Evolutionary conservation across 92 coral and sea anemone genomes (phyloP).

Genomic region (Micromussa lordhowensis): DNA sequence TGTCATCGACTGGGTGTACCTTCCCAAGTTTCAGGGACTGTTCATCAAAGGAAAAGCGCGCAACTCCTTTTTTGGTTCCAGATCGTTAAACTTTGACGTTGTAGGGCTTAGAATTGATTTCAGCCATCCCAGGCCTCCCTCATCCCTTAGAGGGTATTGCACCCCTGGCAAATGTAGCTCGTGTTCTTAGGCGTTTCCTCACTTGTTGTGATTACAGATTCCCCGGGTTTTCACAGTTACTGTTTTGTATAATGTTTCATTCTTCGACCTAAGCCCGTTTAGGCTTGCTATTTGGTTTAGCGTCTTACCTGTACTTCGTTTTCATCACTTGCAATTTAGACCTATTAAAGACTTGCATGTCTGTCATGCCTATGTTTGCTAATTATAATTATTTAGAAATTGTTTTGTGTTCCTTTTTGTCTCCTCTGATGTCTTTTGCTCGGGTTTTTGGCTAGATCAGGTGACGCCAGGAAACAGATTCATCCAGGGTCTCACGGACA

Average conservation of each 20-base stretch:
- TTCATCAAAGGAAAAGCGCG: too few relatives aligned
- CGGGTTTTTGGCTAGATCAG: slow-evolving; percentile 35
- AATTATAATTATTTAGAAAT: too few relatives aligned
- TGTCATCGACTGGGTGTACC: too few relatives aligned
- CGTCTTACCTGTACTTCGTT: slow-evolving; percentile 15
- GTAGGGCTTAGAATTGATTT: not conserved
- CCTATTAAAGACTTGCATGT: not conserved
- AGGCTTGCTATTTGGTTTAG: slow-evolving; percentile 10
- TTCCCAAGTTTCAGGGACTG: too few relatives aligned
- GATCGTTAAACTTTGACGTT: too few relatives aligned
- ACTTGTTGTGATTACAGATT: too few relatives aligned
- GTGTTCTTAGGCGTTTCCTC: slow-evolving; percentile 4
- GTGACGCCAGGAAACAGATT: slow-evolving; percentile 10
- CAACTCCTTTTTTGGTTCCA: too few relatives aligned
- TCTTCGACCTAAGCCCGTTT: slow-evolving; percentile 20
- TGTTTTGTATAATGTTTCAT: slow-evolving; percentile 12
- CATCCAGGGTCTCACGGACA: slow-evolving; percentile 38
- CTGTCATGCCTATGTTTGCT: too few relatives aligned
- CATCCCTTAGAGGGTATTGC: not conserved
- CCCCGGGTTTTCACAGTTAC: not conserved
- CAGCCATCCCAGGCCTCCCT: slow-evolving; percentile 27
- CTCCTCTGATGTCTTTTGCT: slow-evolving; percentile 11
- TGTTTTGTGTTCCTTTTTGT: not conserved
- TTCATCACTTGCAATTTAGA: not conserved
- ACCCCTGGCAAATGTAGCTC: slow-evolving; percentile 24